Evolutionary conservation across 2,888 invertebrate species (phyloP).

Genomic region (Drosophila recens): DNA sequence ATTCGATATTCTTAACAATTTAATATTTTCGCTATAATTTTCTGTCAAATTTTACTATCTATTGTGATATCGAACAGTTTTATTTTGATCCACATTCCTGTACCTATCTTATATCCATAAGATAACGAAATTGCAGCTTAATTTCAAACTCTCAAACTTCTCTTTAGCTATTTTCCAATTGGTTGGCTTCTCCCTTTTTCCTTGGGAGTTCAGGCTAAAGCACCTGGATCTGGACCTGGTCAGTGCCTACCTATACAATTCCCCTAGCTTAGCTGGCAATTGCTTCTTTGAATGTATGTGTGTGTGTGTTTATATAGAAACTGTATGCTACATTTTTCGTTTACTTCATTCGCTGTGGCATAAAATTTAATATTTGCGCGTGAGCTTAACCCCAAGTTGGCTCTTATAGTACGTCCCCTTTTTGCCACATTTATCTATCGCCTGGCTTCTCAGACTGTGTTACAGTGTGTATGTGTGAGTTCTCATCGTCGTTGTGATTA

Average conservation of each 20-base stretch:
- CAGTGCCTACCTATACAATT: conserved; percentile 25
- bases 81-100: background rate
- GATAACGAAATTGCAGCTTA: background rate
- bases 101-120: background rate
- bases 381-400: conserved; percentile 61
- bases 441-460: conserved; percentile 7
- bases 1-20: background rate
- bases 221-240: conserved; percentile 12
- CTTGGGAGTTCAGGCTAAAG: conserved; percentile 15
- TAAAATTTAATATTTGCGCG: conserved; percentile 79
- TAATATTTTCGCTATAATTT: background rate
- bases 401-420: background rate
- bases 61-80: background rate
- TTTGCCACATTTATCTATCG: conserved; percentile 46
- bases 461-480: conserved; percentile 26
- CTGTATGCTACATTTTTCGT: conserved; percentile 31
- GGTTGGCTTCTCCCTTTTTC: conserved; percentile 12
- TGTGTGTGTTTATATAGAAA: conserved; percentile 5
- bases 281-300: conserved; percentile 2
- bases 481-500: conserved; percentile 68
- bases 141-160: conserved; percentile 31
- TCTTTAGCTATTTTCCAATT: conserved; percentile 33
- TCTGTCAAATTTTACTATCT: background rate
- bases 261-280: conserved; percentile 4
- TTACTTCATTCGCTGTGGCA: conserved; percentile 54